These are phyloP conservation scores for Nettapus auritus DNA, from an alignment of 2,113 vertebrate species.

Conservation along the genomic window DNA sequence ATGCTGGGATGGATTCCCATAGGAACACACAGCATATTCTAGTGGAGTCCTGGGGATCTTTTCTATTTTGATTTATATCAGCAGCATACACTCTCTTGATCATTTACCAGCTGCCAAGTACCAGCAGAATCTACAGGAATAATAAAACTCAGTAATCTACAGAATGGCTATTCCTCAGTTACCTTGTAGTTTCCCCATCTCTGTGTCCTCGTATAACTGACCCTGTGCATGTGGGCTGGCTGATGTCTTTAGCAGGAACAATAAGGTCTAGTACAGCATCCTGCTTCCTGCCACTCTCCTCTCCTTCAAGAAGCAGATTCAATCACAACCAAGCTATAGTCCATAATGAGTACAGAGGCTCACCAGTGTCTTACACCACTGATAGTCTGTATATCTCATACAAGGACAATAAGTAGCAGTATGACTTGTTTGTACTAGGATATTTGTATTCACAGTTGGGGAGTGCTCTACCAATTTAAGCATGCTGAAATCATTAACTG, in stretches of 20 bases:
- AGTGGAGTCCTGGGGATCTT: neutral
- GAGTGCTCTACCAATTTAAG: neutral
- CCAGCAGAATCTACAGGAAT: slow-evolving; percentile 5
- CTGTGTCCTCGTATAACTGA: neutral
- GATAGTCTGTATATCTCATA: neutral
- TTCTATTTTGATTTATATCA: slow-evolving; percentile 39
- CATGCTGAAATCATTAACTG: neutral
- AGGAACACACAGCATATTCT: slow-evolving; percentile 11
- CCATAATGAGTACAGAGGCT: neutral
- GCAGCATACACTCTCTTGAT: neutral
- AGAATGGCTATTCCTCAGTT: neutral
- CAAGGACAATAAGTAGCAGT: neutral
- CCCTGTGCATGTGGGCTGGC: neutral
- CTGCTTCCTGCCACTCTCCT: neutral
- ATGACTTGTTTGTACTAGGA: neutral
- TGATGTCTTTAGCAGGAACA: neutral
- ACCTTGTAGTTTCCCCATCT: neutral
- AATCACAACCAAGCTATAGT: neutral
- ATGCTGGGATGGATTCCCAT: slow-evolving; percentile 8
- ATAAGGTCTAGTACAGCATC: neutral
- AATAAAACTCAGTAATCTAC: neutral
- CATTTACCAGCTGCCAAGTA: slow-evolving; percentile 5
- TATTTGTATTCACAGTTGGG: neutral
- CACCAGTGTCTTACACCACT: neutral
- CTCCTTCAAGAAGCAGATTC: neutral